phyloP scores from a whole-genome alignment of 2,797 vertebrate genomes.

The Periparus ater region DNA sequence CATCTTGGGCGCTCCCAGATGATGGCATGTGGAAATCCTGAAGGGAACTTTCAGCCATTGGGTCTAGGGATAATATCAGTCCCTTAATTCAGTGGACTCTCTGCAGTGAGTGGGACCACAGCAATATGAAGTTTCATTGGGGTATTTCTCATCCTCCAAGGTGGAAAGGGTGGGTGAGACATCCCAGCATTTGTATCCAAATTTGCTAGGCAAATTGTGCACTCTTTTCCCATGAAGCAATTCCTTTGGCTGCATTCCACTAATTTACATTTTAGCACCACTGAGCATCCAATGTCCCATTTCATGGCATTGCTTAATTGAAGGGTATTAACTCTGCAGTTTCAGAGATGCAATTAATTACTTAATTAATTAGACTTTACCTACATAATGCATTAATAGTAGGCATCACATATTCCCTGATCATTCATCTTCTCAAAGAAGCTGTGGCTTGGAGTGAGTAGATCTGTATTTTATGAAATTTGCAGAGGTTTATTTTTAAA shows the following conservation, averaged over 20 bases:
- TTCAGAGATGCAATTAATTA: background rate
- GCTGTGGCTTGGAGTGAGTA: background rate
- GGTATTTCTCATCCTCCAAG: background rate
- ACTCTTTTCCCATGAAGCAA: background rate
- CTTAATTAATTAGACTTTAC: background rate
- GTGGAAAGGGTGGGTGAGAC: background rate
- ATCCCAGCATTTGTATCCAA: background rate
- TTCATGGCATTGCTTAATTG: background rate
- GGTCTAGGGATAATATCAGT: background rate
- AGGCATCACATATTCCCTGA: background rate
- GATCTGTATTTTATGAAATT: background rate
- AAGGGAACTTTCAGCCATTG: background rate
- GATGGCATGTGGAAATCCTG: background rate
- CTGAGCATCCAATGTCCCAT: background rate
- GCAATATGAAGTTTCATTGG: background rate
- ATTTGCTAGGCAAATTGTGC: background rate
- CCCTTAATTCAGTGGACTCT: background rate
- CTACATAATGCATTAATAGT: background rate
- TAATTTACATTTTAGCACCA: background rate
- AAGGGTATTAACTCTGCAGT: background rate
- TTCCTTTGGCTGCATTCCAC: background rate
- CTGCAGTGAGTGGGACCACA: background rate
- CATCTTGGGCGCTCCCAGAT: background rate
- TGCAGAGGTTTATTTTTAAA: background rate
- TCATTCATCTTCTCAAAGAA: background rate